Percentiles rank a stretch among this genome's conserved stretches.
phyloP scores from a whole-genome alignment of 2,888 invertebrate genomes.

The Teinopalpus imperialis region DNA sequence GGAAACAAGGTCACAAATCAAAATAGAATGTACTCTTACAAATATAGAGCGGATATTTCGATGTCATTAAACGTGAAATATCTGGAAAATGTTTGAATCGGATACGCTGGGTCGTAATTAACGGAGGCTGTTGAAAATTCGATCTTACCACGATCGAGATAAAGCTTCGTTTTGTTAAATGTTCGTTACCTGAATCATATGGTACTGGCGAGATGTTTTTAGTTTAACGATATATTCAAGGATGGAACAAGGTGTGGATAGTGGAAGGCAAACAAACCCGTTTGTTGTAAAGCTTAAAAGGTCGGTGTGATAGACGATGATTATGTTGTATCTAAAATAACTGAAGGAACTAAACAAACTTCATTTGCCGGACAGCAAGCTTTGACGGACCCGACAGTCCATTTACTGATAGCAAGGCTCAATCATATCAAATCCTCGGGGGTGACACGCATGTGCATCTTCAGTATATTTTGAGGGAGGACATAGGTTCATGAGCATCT shows the following conservation, averaged over 20 bases:
- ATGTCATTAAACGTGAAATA: constrained; percentile 12
- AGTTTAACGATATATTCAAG: constrained; percentile 9
- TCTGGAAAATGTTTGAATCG: constrained; percentile 13
- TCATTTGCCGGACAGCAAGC: too few species aligned
- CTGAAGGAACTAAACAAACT: too few species aligned
- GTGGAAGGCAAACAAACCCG: constrained; percentile 4
- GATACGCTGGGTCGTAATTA: constrained; percentile 9
- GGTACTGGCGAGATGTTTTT: constrained; percentile 4
- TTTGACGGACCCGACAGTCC: too few species aligned
- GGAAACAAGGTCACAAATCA: constrained; percentile 1
- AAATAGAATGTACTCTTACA: constrained; percentile 1
- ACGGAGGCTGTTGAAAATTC: background rate
- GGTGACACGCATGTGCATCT: too few species aligned
- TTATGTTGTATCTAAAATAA: too few species aligned
- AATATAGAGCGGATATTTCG: constrained; percentile 6
- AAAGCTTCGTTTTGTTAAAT: background rate
- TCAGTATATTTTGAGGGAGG: too few species aligned
- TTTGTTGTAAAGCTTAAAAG: too few species aligned
- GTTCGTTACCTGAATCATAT: background rate
- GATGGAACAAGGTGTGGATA: background rate
- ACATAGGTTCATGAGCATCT: too few species aligned
- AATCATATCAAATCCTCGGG: too few species aligned
- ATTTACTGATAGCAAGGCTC: too few species aligned
- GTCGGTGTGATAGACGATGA: too few species aligned
- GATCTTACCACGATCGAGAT: background rate